These are phyloP conservation scores for Actinopyga echinites DNA, from an alignment of 53 echinoderm and acorn worm species.

Conservation along the genomic window DNA sequence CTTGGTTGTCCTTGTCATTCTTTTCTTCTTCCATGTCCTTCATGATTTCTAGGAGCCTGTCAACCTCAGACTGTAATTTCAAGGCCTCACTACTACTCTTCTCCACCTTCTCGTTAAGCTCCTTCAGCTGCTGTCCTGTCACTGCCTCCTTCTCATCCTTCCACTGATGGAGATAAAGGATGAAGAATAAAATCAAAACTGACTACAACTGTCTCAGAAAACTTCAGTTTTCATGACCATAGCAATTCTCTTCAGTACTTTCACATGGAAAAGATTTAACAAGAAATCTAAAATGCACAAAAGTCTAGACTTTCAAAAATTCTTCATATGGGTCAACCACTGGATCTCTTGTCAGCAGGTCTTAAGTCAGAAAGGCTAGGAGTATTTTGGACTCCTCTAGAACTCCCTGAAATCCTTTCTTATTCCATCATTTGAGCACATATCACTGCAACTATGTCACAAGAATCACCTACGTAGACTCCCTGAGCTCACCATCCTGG, in stretches of 20 bases:
- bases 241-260: background rate
- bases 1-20: slow-evolving; percentile 86
- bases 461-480: no score
- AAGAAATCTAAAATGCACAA: no score
- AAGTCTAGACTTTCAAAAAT: no score
- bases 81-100: slow-evolving; percentile 66
- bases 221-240: background rate
- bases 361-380: no score
- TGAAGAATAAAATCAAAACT: background rate
- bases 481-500: no score
- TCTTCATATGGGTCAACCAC: no score
- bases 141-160: slow-evolving; percentile 74
- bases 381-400: no score
- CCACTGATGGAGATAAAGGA: slow-evolving; percentile 44
- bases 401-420: no score
- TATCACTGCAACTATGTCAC: no score
- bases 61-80: slow-evolving; percentile 94
- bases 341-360: no score
- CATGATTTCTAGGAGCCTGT: slow-evolving; percentile 95
- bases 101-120: slow-evolving; percentile 56
- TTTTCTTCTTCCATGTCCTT: slow-evolving; percentile 98
- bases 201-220: background rate
- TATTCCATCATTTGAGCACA: no score
- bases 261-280: background rate
- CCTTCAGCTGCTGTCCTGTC: slow-evolving; percentile 58